Evolutionary conservation across 2,797 vertebrate species (phyloP), one percentile per base, ranked within the genome.

Genomic region (Pseudochirops corinnae): DNA sequence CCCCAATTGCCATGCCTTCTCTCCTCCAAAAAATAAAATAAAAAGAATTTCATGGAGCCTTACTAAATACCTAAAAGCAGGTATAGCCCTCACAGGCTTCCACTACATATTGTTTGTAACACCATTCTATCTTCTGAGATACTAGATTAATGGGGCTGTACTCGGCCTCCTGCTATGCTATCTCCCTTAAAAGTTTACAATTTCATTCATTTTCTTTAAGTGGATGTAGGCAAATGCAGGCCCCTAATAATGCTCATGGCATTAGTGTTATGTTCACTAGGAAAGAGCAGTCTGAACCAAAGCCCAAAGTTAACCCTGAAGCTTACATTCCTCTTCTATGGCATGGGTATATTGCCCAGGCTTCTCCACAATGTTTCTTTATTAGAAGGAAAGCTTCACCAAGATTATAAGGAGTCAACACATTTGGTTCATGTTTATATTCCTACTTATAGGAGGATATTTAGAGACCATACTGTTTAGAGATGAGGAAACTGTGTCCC

Each of bases 61-160:
- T 97, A 98, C 97, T 33, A 93, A 96, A 90, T 74, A 96, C 55
- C 92, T 97, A 29, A 95, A 97, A 96, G 91, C n/a, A 13, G 91
- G 92, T 55, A 31, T 29, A 95, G 94, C 94, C 60, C 95, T 97
- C 92, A 96, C 96, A 97, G 97, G 95, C 96, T 29, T 93, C 92
- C 98, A 96, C 95, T 97, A 98, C 97, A 96, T 98, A 95, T 97
- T 97, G 46, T 96, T 97, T 97, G 96, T 95, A 96, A 55, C 74
- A 97, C 94, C 95, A 93, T 29, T 95, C 94, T 91, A 92, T 93
- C 94, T 98, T 96, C 97, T 53, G 96, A 91, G 97, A 97, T 56
- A 94, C 90, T 93, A 94, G 91, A 97, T 98, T 97, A 92, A 87
- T 87, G 10, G 9, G 21, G 74, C 29, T 39, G 11, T 21, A 95